Base-by-base conservation (phyloP, 2,888 invertebrate species). In the Cerastoderma edule region DNA sequence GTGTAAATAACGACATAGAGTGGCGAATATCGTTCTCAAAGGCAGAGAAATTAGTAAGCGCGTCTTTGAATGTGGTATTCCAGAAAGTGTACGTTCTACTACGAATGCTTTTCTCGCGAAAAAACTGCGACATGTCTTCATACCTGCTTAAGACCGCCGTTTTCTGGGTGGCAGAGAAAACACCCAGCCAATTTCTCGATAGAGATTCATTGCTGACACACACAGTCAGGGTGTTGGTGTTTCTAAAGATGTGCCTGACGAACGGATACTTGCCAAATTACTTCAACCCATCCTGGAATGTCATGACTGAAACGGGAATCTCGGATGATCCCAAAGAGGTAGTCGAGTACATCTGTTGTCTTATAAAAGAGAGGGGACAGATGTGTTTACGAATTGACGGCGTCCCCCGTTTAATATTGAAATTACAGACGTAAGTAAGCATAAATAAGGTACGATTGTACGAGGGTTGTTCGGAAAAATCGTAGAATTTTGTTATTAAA, bases 211-310 rank as follows among this genome's bases (percentile, higher is more conserved):
- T 60, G 0, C 35, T 60, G 2, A 6, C 32, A 60, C 60, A 60
- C 5, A 10, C 27, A 8, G n/a, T 60, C 5, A 22, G 33, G 3
- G 60, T 60, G 19, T 4, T 60, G 4, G 8, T 27, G 13, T 60
- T 60, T 13, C 16, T 60, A 10, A 60, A 60, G 5, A 8, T 16
- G 24, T 60, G 60, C 13, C 24, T 60, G 39, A 32, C 22, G 13
- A 33, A 33, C 6, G n/a, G 39, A 6, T 60, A 39, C 24, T 22
- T 60, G 39, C 60, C 60, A 60, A 10, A 60, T 60, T 60, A 60
- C 39, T 39, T 60, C n/a, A 60, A 60, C 16, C 16, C 60, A 6
- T 60, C 60, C n/a, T 60, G 60, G 60, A 60, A 60, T 30, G 10
- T 60, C 24, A 22, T 60, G n/a, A 3, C 22, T 6, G 3, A 5